These are phyloP conservation scores for Dendronephthya gigantea DNA, from an alignment of 64 coral and sea anemone species.

Conservation along the genomic window DNA sequence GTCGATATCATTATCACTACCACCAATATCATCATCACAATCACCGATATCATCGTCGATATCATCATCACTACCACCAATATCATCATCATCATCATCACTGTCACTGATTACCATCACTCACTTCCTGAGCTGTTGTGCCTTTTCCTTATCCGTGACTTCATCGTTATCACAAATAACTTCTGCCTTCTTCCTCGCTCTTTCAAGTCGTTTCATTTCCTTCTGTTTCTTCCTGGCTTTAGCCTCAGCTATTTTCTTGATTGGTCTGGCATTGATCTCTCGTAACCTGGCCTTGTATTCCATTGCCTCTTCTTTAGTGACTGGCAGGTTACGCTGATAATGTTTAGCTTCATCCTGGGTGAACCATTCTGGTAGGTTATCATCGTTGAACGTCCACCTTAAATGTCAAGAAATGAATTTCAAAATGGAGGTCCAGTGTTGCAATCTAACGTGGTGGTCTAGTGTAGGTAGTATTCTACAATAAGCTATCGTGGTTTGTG, in stretches of 20 bases:
- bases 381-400: conserved; percentile 90
- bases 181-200: conserved; percentile 90
- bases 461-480: no score
- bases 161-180: conserved; percentile 82
- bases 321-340: conserved; percentile 61
- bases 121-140: conserved; percentile 78
- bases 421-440: no score
- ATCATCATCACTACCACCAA: not conserved
- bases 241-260: conserved; percentile 91
- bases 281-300: conserved; percentile 73
- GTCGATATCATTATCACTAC: no score
- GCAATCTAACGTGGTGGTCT: no score
- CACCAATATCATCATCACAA: not conserved
- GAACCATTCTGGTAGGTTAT: conserved; percentile 71
- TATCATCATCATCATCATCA: not conserved
- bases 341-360: conserved; percentile 54
- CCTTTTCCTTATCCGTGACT: conserved; percentile 75
- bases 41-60: not conserved
- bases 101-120: not conserved
- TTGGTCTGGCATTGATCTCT: conserved; percentile 81
- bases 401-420: not conserved
- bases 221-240: conserved; percentile 90
- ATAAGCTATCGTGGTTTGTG: no score
- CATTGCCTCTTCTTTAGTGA: conserved; percentile 65
- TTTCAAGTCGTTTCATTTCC: conserved; percentile 73